phyloP scores from a whole-genome alignment of 2,113 vertebrate species.

The Dipodomys merriami region DNA sequence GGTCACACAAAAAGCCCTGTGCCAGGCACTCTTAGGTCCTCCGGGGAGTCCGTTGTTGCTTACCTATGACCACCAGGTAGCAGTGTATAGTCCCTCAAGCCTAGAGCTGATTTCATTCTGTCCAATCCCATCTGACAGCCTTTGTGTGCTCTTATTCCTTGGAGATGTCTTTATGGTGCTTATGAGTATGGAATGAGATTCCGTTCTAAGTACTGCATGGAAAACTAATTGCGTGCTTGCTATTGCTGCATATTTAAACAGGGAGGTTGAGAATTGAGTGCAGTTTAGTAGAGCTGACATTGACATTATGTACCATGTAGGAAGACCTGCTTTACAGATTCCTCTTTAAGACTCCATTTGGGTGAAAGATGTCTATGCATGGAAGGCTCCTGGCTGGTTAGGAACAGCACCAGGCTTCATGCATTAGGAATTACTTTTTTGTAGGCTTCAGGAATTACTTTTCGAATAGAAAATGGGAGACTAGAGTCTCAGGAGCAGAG shows the following conservation, averaged over 20 bases:
- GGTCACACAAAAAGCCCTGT: rapidly evolving
- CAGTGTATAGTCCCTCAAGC: slow-evolving; percentile 30
- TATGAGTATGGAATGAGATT: slow-evolving; percentile 17
- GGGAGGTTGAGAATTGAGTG: background rate
- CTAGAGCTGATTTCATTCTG: background rate
- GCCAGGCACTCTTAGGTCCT: background rate
- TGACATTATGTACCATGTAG: background rate
- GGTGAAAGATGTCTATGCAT: background rate
- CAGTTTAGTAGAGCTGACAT: background rate
- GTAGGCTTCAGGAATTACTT: background rate
- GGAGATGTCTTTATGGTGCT: slow-evolving; percentile 53
- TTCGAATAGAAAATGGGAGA: slow-evolving; percentile 2
- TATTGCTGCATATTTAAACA: slow-evolving; percentile 60
- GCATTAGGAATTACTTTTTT: background rate
- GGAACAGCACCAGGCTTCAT: background rate
- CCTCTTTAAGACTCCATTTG: background rate
- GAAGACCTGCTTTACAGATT: background rate
- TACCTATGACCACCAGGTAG: slow-evolving; percentile 43
- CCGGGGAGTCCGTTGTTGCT: background rate
- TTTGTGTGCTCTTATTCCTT: slow-evolving; percentile 42
- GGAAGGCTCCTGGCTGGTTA: background rate
- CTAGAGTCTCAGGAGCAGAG: background rate
- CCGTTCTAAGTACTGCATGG: slow-evolving; percentile 42
- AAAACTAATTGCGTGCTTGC: slow-evolving; percentile 58
- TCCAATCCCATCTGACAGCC: background rate